These are phyloP conservation scores for Apotomis betuletana DNA, from an alignment of 2,888 invertebrate species.

Conservation along the genomic window DNA sequence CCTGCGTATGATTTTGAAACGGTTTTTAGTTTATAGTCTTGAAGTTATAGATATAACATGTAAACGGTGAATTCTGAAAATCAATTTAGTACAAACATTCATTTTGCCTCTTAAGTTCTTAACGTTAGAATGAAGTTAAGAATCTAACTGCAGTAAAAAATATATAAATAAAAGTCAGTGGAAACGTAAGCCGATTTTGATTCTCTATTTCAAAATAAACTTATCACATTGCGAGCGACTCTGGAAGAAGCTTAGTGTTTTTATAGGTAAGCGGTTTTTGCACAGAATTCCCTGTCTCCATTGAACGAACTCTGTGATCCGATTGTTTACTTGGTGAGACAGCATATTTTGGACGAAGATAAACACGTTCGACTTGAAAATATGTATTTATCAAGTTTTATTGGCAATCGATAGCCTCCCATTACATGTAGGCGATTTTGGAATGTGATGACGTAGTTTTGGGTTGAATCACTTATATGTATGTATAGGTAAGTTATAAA, in stretches of 20 bases:
- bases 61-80: no score
- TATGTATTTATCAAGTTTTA: background rate
- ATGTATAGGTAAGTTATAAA: no score
- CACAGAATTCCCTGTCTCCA: conserved; percentile 66
- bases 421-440: no score
- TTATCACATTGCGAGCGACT: conserved; percentile 72
- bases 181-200: conserved; percentile 57
- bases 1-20: no score
- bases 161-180: background rate
- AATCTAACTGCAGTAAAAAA: conserved; percentile 3
- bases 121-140: no score
- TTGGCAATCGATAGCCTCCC: background rate
- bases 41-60: no score
- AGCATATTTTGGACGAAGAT: conserved; percentile 45
- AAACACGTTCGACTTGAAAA: conserved; percentile 11
- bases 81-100: no score
- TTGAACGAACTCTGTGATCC: conserved; percentile 64
- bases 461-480: no score
- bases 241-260: conserved; percentile 68
- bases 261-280: conserved; percentile 69
- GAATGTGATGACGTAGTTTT: no score
- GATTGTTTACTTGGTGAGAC: conserved; percentile 77
- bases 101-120: no score
- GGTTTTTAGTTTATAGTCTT: no score
- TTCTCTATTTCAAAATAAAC: conserved; percentile 78